Percentiles rank a stretch among this genome's conserved stretches.
Conservation (phyloP, 2,888 invertebrate genomes). For the Halocaridina rubra region DNA sequence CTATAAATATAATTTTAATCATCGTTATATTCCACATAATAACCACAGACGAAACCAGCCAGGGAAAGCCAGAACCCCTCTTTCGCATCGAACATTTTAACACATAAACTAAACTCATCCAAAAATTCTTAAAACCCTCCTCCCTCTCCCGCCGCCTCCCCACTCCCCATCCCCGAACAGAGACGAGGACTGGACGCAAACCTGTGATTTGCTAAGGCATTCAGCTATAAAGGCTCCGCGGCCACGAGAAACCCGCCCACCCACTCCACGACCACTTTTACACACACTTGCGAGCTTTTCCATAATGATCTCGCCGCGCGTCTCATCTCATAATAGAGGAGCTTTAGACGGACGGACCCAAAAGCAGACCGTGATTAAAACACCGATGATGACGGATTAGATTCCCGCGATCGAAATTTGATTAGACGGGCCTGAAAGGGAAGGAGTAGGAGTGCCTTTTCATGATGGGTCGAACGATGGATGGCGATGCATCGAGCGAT, state of each 20-base stretch:
- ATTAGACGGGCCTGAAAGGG: background rate
- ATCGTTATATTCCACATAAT: too few species aligned
- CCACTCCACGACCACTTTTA: conserved; percentile 5
- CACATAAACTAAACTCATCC: conserved; percentile 52
- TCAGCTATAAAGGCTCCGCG: conserved; percentile 49
- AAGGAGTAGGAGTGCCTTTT: background rate
- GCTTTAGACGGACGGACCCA: too few species aligned
- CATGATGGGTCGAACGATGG: background rate
- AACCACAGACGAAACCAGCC: background rate
- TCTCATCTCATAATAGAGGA: background rate
- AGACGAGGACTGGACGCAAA: conserved; percentile 30
- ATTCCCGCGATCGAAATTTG: background rate
- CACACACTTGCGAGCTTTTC: background rate
- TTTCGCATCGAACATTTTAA: conserved; percentile 51
- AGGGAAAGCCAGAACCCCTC: conserved; percentile 13
- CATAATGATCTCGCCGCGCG: background rate
- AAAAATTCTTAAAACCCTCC: conserved; percentile 45
- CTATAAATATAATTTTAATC: background rate
- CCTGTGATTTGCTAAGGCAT: conserved; percentile 57
- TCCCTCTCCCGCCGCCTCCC: too few species aligned
- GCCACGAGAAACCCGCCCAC: conserved; percentile 21
- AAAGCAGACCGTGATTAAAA: too few species aligned
- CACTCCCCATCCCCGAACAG: too few species aligned
- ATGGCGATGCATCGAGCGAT: background rate
- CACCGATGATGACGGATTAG: background rate